Evolutionary conservation across 2,113 vertebrate species (phyloP), one percentile per base, ranked within the genome.

Genomic region (Nanorana parkeri): DNA sequence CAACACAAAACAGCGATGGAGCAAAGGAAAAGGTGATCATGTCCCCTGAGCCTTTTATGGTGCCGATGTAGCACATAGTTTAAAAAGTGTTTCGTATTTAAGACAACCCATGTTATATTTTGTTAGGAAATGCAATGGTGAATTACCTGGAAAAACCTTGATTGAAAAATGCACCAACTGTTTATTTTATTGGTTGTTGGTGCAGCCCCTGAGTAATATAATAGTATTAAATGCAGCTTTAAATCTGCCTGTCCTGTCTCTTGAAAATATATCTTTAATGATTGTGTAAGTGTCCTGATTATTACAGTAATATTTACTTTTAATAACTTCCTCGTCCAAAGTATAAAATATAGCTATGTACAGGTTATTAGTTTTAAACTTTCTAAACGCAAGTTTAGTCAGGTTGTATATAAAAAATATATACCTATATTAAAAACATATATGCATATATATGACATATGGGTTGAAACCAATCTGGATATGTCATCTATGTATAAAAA

Each of bases 121-220:
- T 47, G 41, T 36, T 36, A 6, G 8, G 8, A 47, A 10, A 47
- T 11, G 41, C 32, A 36, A 7, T 36, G 32, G 32, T 2, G 32
- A 36, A 7, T 36, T 36, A 11, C 10, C 8, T 4, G 41, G 41
- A 41, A 41, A 41, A 41, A 6, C 41, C 10, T 41, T 32, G 29
- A 32, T 36, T 36, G 1, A 36, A 36, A 36, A 11, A 47, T 47
- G 41, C 1, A 47, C 41, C 41, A 47, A 15, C 41, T 47, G 6
- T 47, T 11, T 15, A 47, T 47, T 47, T 47, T 15, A 47, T 11
- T 47, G 0, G 13, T 47, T 47, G 6, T 56, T 71, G 90, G 84
- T 91, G 88, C 90, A 36, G 28, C 26, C 77, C 66, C 29, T 29
- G 61, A 80, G 54, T 60, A 55, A 67, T 80, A 60, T 61, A 61